Base-by-base conservation (phyloP, 1,140 invertebrate genomes). In the Pogonomyrmex californicus region DNA sequence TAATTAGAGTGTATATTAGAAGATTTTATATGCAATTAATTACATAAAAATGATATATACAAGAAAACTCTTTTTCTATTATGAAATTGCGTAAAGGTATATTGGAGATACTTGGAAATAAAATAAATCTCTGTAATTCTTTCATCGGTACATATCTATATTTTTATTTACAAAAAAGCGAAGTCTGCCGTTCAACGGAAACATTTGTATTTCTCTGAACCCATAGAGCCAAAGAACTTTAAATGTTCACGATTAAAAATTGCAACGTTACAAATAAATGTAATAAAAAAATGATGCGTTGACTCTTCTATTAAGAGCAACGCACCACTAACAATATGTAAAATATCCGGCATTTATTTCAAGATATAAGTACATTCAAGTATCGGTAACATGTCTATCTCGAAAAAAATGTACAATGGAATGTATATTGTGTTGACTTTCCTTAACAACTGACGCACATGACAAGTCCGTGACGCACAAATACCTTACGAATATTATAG, bases 371-470 rank as follows among this genome's bases (percentile, higher is more conserved):
- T 60, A 83, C 38, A 49, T 33, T 9, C 73, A 10, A 17, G 3
- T 70, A 82, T 44, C 12, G 17, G 9, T 62, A 78, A 82, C 51
- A 4, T 47, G 33, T 49, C 17, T 51, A 30, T 73, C 60, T 73
- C 7, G 47, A 10, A 30, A 36, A 83, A 83, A 82, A 73, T 60
- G 5, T 82, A 82, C 66, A 82, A 82, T 81, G 63, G 49, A 81
- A 70, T 83, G 23, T 60, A 47, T 58, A 49, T 83, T 12, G n/a
- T 30, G 10, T 51, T 23, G 14, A 47, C 9, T 73, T 82, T n/a
- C 5, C 23, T 30, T 14, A 60, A 82, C 14, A 2, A 82, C 23
- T 44, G 38, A 63, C 4, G 23, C 9, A n/a, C 23, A 49, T 77
- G 38, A 81, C 41, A 73, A 82, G 6, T 71, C 10, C 38, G 10